Evolutionary conservation across 2,888 invertebrate genomes (phyloP).

Genomic region (Thera britannica): DNA sequence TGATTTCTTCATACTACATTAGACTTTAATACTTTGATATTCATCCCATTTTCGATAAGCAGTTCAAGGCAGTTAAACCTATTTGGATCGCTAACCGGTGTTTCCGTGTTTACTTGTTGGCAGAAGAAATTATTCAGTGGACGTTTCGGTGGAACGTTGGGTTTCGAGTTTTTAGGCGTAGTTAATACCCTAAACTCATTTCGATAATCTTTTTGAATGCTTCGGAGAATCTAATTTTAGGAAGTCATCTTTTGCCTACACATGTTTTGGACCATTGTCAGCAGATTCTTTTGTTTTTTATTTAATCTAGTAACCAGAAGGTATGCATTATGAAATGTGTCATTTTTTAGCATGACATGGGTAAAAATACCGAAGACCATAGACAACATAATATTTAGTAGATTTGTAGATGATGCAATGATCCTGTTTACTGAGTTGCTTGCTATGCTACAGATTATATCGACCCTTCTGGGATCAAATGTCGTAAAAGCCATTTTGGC

Average conservation of each 20-base stretch:
- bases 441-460: too few relatives aligned
- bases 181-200: neutral
- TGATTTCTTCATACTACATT: constrained; percentile 21
- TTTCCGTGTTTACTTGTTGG: constrained; percentile 73
- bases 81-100: constrained; percentile 32
- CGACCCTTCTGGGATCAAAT: too few relatives aligned
- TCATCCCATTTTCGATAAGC: constrained; percentile 32
- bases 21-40: neutral
- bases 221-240: constrained; percentile 4
- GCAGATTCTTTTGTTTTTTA: too few relatives aligned
- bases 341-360: too few relatives aligned
- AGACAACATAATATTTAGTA: too few relatives aligned
- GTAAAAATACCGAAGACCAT: too few relatives aligned
- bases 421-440: too few relatives aligned
- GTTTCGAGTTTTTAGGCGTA: constrained; percentile 44
- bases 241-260: neutral
- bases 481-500: too few relatives aligned
- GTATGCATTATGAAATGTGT: too few relatives aligned
- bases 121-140: constrained; percentile 71
- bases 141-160: constrained; percentile 59
- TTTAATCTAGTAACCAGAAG: too few relatives aligned
- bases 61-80: constrained; percentile 11
- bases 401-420: too few relatives aligned
- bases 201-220: constrained; percentile 12
- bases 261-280: neutral